Evolutionary conservation across 2,797 vertebrate genomes (phyloP).

Genomic region (Betta splendens): DNA sequence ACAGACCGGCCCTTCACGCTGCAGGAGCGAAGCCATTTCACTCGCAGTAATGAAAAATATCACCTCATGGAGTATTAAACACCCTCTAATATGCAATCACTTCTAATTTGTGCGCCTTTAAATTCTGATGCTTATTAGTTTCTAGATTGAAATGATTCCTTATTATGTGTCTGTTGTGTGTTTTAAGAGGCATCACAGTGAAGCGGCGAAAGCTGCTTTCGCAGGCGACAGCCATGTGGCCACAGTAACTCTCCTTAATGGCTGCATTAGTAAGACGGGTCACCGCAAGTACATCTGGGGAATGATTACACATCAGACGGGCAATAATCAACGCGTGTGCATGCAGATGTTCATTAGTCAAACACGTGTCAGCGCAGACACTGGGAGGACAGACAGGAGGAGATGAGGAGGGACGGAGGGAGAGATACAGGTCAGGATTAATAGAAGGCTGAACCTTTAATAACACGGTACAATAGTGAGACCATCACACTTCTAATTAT

Average conservation of each 20-base stretch:
- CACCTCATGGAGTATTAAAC: slow-evolving; percentile 6
- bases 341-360: slow-evolving; percentile 51
- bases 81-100: slow-evolving; percentile 10
- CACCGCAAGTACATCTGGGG: slow-evolving; percentile 38
- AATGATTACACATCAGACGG: slow-evolving; percentile 53
- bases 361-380: slow-evolving; percentile 25
- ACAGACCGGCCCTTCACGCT: background rate
- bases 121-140: slow-evolving; percentile 10
- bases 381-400: slow-evolving; percentile 9
- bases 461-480: slow-evolving; percentile 50
- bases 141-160: slow-evolving; percentile 2
- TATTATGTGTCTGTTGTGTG: background rate
- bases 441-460: slow-evolving; percentile 56
- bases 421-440: slow-evolving; percentile 55
- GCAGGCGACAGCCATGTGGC: slow-evolving; percentile 36
- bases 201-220: slow-evolving; percentile 15
- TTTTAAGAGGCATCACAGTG: slow-evolving; percentile 23
- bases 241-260: slow-evolving; percentile 56
- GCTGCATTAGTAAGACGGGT: slow-evolving; percentile 54
- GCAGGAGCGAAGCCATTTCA: background rate
- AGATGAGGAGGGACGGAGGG: slow-evolving; percentile 24
- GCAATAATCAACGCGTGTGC: slow-evolving; percentile 37
- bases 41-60: slow-evolving; percentile 2
- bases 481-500: slow-evolving; percentile 61
- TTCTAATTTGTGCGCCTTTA: slow-evolving; percentile 6